A percentile compares a stretch with the other conserved stretches of the same genome.
phyloP scores from a whole-genome alignment of 2,888 invertebrate species.

The Eumerus sabulonum region DNA sequence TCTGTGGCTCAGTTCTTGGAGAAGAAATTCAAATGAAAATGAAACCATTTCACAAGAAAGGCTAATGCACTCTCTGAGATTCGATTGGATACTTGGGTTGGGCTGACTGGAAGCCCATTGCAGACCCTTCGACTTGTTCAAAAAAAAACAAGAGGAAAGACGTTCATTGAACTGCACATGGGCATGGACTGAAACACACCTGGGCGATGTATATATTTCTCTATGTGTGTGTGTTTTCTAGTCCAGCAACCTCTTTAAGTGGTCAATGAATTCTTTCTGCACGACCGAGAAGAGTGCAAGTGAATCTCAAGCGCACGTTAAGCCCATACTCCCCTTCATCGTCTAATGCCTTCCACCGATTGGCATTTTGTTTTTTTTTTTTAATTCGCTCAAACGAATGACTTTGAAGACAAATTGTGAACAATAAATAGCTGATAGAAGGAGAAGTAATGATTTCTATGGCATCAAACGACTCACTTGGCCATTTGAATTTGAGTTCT shows the following conservation, averaged over 20 bases:
- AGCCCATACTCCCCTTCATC: conserved; percentile 45
- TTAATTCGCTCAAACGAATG: conserved; percentile 45
- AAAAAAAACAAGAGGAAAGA: conserved; percentile 29
- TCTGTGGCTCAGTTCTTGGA: conserved; percentile 45
- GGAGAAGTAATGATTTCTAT: conserved; percentile 26
- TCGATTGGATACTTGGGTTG: conserved; percentile 41
- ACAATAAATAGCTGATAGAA: too few species aligned
- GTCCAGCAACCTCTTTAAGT: conserved; percentile 55
- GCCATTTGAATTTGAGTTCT: conserved; percentile 41
- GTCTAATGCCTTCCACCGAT: conserved; percentile 32
- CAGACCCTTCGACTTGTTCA: conserved; percentile 41
- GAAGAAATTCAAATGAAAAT: conserved; percentile 73
- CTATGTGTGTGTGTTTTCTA: conserved; percentile 44
- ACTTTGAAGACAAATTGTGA: conserved; percentile 48
- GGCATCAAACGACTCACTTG: conserved; percentile 50
- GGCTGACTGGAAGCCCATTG: conserved; percentile 15
- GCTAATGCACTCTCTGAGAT: conserved; percentile 57
- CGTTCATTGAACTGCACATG: conserved; percentile 55
- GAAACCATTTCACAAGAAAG: conserved; percentile 72
- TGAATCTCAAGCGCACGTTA: conserved; percentile 39
- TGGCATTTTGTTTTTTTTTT: too few species aligned
- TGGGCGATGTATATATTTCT: conserved; percentile 32
- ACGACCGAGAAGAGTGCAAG: conserved; percentile 62
- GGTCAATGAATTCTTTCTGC: conserved; percentile 57
- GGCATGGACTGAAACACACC: conserved; percentile 45